Conservation (phyloP, 2,888 invertebrate species). For the Polietes domitor region DNA sequence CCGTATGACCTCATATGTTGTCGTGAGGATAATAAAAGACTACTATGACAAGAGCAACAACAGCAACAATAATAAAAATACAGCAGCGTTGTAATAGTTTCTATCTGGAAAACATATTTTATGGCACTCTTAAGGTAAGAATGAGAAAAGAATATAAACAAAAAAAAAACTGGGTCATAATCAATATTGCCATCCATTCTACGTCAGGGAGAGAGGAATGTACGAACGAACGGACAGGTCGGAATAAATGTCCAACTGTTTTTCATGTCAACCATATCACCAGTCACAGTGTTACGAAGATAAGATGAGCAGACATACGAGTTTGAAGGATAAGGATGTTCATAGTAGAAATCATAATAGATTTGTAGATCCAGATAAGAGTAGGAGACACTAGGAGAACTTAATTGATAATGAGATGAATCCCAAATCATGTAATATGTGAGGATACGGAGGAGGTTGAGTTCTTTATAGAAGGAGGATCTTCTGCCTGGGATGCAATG, state of each 20-base stretch:
- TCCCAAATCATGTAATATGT: no score
- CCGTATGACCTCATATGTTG: conserved; percentile 57
- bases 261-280: conserved; percentile 45
- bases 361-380: no score
- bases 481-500: no score
- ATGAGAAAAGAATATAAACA: not conserved
- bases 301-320: no score
- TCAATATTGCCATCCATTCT: conserved; percentile 47
- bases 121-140: conserved; percentile 56
- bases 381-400: no score
- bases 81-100: conserved; percentile 33
- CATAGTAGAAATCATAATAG: no score
- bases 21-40: conserved; percentile 41
- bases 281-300: no score
- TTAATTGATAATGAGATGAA: no score
- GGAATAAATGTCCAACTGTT: not conserved
- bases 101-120: conserved; percentile 39
- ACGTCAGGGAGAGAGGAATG: not conserved
- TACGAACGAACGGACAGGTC: not conserved
- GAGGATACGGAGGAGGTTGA: no score
- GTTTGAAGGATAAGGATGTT: no score
- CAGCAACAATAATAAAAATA: conserved; percentile 28
- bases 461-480: no score
- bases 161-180: conserved; percentile 59
- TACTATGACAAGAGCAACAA: not conserved